Evolutionary conservation across 2,113 vertebrate species (phyloP), one percentile per base, ranked within the genome.

Genomic region (Cranoglanis bouderius): DNA sequence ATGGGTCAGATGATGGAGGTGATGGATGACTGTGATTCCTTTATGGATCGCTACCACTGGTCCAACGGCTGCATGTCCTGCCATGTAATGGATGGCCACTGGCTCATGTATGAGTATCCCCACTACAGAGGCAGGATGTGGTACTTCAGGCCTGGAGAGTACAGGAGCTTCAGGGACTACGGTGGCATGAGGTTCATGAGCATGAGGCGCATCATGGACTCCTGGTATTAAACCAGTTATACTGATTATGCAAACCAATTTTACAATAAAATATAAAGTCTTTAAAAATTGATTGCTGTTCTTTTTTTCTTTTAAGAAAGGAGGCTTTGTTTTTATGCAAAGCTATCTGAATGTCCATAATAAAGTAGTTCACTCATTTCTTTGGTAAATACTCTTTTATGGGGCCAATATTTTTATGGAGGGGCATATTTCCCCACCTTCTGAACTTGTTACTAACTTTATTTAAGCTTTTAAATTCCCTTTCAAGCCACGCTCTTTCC

Each of bases 11-110:
- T 88, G 86, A n/a, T 43, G 21, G 86, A 88, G 49, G 14, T 70
- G 61, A 55, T 5, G 32, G 86, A 82, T 1, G 86, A 88, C 86
- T 87, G 86, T 26, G 87, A 88, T 29, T 88, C 87, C 70, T 67
- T 88, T 55, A 75, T 75, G 67, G 87, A 88, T 32, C 87, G 87
- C 26, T 77, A 88, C 46, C 82, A 78, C 82, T 88, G 87, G 87
- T 88, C 87, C 40, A 38, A 38, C 29, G 72, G 87, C 82, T 88
- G 70, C 72, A 84, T 84, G 90, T 94, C 93, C 77, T 93, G 92
- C 86, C 78, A 92, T 21, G 92, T 94, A 67, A 92, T 93, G 90
- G 92, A 94, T 40, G 92, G 93, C 55, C 92, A 94, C 89, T 94
- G 93, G 93, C 88, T 91, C 77, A 91, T 94, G 85, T 92, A 93